A percentile compares a stretch with the other conserved stretches of the same genome.
These are phyloP conservation scores for Myiothlypis chrysogaster DNA, from an alignment of 2,797 vertebrate genomes.

Conservation along the genomic window DNA sequence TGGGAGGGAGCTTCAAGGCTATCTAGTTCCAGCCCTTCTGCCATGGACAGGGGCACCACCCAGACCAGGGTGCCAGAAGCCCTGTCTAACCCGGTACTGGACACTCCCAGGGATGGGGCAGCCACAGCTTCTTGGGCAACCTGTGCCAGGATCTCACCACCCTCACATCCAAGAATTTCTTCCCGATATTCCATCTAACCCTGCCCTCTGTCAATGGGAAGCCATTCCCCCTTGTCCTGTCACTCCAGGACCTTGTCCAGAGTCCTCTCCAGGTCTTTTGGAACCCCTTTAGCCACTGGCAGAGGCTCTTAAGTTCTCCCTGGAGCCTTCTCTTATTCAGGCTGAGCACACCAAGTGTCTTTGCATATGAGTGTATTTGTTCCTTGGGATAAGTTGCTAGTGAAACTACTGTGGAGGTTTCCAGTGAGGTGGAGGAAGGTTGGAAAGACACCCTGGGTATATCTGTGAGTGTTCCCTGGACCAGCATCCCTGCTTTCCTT, in stretches of 20 bases:
- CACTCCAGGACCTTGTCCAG: neutral
- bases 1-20: neutral
- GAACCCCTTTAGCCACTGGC: neutral
- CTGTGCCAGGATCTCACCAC: neutral
- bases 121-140: neutral
- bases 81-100: neutral
- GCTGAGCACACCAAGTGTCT: neutral
- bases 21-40: neutral
- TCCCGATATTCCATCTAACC: neutral
- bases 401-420: neutral
- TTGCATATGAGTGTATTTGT: neutral
- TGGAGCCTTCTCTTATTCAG: neutral
- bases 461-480: neutral
- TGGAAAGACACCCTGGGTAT: neutral
- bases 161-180: neutral
- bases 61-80: neutral
- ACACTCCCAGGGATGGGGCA: neutral
- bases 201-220: neutral
- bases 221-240: neutral
- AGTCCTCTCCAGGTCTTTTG: neutral
- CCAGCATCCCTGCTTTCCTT: neutral
- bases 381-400: neutral
- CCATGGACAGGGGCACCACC: neutral
- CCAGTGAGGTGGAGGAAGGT: fast-evolving
- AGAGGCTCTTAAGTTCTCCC: neutral